These are phyloP conservation scores for Taeniopygia guttata DNA, from an alignment of 2,797 vertebrate genomes.

Conservation along the genomic window DNA sequence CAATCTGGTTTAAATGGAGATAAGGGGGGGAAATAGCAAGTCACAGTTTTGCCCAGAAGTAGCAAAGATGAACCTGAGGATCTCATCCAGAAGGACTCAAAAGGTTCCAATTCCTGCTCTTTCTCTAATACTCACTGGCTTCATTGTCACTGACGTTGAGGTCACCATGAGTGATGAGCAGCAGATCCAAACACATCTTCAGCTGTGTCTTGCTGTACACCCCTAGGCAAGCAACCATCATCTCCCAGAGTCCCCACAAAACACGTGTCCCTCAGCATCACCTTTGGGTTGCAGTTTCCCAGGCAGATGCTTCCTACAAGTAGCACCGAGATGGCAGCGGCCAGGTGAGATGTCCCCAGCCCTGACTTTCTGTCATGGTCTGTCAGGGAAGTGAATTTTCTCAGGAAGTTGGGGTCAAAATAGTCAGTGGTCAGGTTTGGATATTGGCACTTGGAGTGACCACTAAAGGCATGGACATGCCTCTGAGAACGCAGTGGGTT, in stretches of 20 bases:
- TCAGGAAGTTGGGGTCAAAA: too few relatives aligned
- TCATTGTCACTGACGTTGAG: background rate
- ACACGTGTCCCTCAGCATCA: rapidly evolving
- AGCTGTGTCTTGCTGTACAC: background rate
- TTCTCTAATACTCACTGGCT: background rate
- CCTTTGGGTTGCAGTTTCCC: background rate
- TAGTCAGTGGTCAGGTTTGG: too few relatives aligned
- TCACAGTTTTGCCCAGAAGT: background rate
- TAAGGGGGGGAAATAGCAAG: background rate
- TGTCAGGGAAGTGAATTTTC: too few relatives aligned
- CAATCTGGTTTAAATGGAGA: background rate
- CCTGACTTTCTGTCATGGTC: background rate
- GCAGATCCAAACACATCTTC: background rate
- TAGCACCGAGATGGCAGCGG: rapidly evolving
- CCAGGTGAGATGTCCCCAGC: background rate
- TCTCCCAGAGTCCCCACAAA: background rate
- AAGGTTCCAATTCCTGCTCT: background rate
- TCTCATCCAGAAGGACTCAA: background rate
- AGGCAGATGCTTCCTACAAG: background rate
- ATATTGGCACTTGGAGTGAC: too few relatives aligned
- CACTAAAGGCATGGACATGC: too few relatives aligned
- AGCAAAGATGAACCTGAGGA: background rate
- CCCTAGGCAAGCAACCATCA: background rate
- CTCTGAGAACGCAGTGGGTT: too few relatives aligned
- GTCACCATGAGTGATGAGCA: background rate